Evolutionary conservation across 2,888 invertebrate genomes (phyloP).

Genomic region (Pyralis farinalis): DNA sequence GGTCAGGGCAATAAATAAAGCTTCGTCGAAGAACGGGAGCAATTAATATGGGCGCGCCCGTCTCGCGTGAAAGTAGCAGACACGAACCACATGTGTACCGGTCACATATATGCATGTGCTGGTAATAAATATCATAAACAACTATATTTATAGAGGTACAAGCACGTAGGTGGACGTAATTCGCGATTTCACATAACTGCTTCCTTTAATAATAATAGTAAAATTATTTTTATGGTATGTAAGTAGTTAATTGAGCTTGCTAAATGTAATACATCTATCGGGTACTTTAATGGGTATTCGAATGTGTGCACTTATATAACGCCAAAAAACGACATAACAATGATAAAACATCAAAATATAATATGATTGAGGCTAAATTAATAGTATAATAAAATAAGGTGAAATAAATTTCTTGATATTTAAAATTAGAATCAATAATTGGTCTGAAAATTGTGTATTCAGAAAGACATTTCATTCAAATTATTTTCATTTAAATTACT

Average conservation of each 20-base stretch:
- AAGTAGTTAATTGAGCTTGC: neutral
- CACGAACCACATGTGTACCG: slow-evolving; percentile 53
- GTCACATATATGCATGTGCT: slow-evolving; percentile 31
- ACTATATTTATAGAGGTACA: slow-evolving; percentile 8
- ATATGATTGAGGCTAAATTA: no score
- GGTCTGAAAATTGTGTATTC: no score
- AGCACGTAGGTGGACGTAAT: slow-evolving; percentile 11
- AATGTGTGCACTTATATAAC: no score
- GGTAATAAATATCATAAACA: slow-evolving; percentile 13
- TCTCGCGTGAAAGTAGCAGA: slow-evolving; percentile 73
- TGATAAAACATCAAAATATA: no score
- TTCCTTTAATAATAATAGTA: neutral
- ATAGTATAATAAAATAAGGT: no score
- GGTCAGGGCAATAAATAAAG: slow-evolving; percentile 75
- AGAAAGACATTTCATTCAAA: no score
- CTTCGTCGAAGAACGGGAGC: slow-evolving; percentile 78
- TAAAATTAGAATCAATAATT: no score
- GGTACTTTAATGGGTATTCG: no score
- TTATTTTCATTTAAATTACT: no score
- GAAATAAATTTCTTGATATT: no score
- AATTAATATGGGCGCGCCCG: slow-evolving; percentile 78
- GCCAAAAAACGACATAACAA: no score
- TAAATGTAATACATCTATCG: neutral
- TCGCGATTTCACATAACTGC: slow-evolving; percentile 11
- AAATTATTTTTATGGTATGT: neutral